Conservation (phyloP, 1,140 invertebrate genomes). For the Eumeta japonica region DNA sequence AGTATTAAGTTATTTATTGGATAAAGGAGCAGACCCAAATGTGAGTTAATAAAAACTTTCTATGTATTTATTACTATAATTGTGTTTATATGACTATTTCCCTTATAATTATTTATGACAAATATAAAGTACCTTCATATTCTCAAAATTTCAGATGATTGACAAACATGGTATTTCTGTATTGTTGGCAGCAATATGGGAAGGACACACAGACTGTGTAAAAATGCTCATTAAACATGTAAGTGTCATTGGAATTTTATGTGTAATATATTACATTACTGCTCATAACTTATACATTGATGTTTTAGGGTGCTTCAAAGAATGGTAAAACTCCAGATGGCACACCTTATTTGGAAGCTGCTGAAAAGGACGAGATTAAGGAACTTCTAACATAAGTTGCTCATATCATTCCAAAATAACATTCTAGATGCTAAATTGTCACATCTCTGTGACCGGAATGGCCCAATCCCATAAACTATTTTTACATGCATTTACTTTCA, state of each 20-base stretch:
- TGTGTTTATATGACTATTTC: too few species aligned
- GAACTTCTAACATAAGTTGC: constrained; percentile 53
- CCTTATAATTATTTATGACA: background rate
- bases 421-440: background rate
- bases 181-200: constrained; percentile 91
- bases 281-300: too few species aligned
- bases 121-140: background rate
- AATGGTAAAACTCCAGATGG: constrained; percentile 84
- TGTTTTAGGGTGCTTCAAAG: constrained; percentile 79
- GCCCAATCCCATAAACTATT: constrained; percentile 30
- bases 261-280: constrained; percentile 2
- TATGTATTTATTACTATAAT: constrained; percentile 2
- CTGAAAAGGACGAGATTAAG: constrained; percentile 91
- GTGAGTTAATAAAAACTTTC: constrained; percentile 62
- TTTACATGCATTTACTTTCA: constrained; percentile 55
- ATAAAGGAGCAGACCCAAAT: constrained; percentile 89
- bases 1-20: constrained; percentile 85
- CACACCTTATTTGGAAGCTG: constrained; percentile 79
- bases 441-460: too few species aligned
- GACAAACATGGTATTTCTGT: constrained; percentile 94
- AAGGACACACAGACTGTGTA: constrained; percentile 90
- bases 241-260: too few species aligned
- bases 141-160: constrained; percentile 62
- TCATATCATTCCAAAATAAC: background rate
- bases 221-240: constrained; percentile 83